Evolutionary conservation across 2,797 vertebrate genomes (phyloP), one percentile per base, ranked within the genome.

Genomic region (Brachyrhaphis roseni): DNA sequence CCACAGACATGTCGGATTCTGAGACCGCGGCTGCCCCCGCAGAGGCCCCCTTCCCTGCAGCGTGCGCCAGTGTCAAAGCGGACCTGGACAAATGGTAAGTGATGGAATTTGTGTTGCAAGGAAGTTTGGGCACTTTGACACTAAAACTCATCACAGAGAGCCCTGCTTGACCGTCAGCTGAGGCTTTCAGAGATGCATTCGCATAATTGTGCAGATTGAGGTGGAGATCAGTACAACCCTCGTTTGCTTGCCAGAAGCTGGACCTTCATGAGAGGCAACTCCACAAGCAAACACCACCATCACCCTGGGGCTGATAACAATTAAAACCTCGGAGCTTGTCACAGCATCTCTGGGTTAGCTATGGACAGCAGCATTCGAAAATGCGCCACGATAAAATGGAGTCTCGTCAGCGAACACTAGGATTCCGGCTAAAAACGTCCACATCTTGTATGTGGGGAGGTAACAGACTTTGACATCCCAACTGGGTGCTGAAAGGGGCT

Each of bases 11-110:
- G 96, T 95, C 95, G 49, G 96, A 96, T 92, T 94, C 94, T 0
- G 93, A 96, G 93, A 93, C 87, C 47, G 74, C 86, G 47, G 79
- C 87, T 20, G 84, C 92, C 82, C 91, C 93, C 6, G 77, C 87
- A 0, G 93, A 96, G 87, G 91, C 92, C 88, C 91, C 94, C 13
- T 89, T 96, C 82, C 95, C 96, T 4, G 87, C 92, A 64, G 89
- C 91, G 23, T 96, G 96, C 76, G 86, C 90, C 86, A 72, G 77
- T 85, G 93, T 95, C 93, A 96, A 96, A 87, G 93, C 93, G 76
- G 94, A 96, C 85, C 93, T 96, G 93, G 95, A 96, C 88, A 96
- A 96, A 92, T 96, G 96, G 96, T 96, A 91, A 87, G 96, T 92
- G 84, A 83, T n/a, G 31, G n/a, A 23, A 7, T 81, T 72, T 64